Base-by-base conservation (phyloP, 2,888 invertebrate species). In the Microdon myrmicae region DNA sequence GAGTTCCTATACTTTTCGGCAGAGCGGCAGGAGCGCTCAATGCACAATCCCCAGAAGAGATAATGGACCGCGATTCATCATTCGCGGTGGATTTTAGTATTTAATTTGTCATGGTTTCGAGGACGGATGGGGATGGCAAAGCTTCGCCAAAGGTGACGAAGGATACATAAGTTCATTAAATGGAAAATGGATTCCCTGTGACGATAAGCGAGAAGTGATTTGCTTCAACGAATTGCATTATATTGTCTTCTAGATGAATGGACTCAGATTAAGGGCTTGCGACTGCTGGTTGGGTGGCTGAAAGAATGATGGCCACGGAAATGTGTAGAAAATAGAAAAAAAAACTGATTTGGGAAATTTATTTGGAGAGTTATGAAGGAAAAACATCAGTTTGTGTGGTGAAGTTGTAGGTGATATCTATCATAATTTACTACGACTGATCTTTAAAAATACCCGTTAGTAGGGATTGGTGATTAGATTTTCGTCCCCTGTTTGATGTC, bases 11-110 rank as follows among this genome's bases (percentile, higher is more conserved):
- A 5, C 5, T 20, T n/a, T 23, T 44, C 2, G 32, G 17, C 14
- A 6, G 28, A n/a, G n/a, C n/a, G 45, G 7, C 12, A 16, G 14
- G 19, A 12, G 13, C 6, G 43, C 17, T 12, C 19, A 7, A 17
- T 9, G 32, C 10, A 14, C 8, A 22, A 10, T 10, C n/a, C 23
- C 41, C 32, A 20, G n/a, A 17, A 8, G 39, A 47, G 64, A 64
- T 64, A 64, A 64, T 64, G 51, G 51, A 38, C 32, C 58, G 58
- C 58, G 58, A 64, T 64, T 53, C 64, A 64, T 58, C 64, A 58
- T 64, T 64, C 64, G 56, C 53, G 45, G 51, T 58, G 51, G 64
- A 64, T 51, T 64, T 64, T 53, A 47, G 51, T 53, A 64, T 64
- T 64, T 64, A 64, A 64, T 64, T 64, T 64, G 64, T 64, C 64